phyloP scores from a whole-genome alignment of 2,888 invertebrate genomes.

The Azorinus chamasolen region DNA sequence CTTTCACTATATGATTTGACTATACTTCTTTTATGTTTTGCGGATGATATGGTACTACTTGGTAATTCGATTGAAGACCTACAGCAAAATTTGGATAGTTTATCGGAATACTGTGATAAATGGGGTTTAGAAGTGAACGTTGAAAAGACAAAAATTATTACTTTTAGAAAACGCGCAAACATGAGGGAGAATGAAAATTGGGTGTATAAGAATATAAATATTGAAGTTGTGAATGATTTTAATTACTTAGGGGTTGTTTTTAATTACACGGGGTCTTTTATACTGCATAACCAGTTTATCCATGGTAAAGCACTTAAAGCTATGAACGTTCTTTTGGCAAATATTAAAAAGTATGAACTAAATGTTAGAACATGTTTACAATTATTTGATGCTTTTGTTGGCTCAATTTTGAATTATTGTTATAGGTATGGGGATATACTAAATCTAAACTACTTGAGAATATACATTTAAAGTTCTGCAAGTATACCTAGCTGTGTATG shows the following conservation, averaged over 20 bases:
- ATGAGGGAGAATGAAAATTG: neutral
- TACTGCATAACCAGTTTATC: neutral
- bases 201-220: conserved; percentile 1
- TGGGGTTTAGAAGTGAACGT: conserved; percentile 12
- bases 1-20: conserved; percentile 10
- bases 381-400: conserved; percentile 26
- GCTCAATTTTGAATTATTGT: conserved; percentile 12
- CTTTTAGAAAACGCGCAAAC: conserved; percentile 4
- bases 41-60: conserved; percentile 25
- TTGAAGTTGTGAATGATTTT: conserved; percentile 12
- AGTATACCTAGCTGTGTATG: conserved; percentile 1
- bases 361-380: neutral
- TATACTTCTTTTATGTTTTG: conserved; percentile 15
- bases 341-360: neutral
- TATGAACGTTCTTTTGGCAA: conserved; percentile 6
- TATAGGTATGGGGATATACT: conserved; percentile 10
- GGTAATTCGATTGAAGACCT: neutral
- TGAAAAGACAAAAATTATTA: conserved; percentile 10
- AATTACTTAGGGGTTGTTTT: conserved; percentile 18
- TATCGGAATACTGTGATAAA: conserved; percentile 8
- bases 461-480: conserved; percentile 27
- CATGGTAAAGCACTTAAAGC: conserved; percentile 16
- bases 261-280: conserved; percentile 7
- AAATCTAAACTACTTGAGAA: conserved; percentile 19
- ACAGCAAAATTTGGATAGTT: conserved; percentile 5